Percentiles rank a stretch among this genome's conserved stretches.
These are phyloP conservation scores for Melipona bicolor DNA, from an alignment of 2,888 invertebrate genomes.

Conservation along the genomic window DNA sequence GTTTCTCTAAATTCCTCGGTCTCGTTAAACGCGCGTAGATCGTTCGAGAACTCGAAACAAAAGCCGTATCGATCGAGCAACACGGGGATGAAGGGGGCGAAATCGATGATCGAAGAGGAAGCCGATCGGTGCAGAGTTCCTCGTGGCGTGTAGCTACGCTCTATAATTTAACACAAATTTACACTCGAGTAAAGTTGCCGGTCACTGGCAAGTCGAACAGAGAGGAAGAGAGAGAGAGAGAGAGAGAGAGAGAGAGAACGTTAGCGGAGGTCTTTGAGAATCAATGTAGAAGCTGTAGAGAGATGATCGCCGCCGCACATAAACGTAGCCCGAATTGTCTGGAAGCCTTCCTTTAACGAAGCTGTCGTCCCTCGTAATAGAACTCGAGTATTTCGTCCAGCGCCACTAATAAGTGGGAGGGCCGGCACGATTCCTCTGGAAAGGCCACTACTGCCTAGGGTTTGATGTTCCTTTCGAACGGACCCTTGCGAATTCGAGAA, in stretches of 20 bases:
- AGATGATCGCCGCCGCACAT: conserved; percentile 57
- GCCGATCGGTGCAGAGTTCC: conserved; percentile 21
- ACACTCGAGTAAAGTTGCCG: conserved; percentile 51
- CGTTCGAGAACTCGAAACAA: too few species aligned
- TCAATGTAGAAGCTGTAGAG: conserved; percentile 50
- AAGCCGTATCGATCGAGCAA: neutral
- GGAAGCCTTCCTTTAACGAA: conserved; percentile 65
- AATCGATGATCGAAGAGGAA: conserved; percentile 22
- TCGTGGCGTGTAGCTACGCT: conserved; percentile 6
- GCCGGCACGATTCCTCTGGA: conserved; percentile 59
- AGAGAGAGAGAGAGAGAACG: conserved; percentile 23
- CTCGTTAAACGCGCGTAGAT: neutral
- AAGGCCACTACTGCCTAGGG: conserved; percentile 56
- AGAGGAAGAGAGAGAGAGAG: too few species aligned
- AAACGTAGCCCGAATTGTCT: conserved; percentile 56
- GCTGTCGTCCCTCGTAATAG: conserved; percentile 64
- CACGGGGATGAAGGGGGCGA: neutral
- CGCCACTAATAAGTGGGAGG: conserved; percentile 66
- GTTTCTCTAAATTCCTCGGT: neutral
- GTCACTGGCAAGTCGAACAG: conserved; percentile 35
- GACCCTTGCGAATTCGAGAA: conserved; percentile 70
- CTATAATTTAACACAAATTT: conserved; percentile 53
- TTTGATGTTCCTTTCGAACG: conserved; percentile 63
- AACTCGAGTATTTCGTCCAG: conserved; percentile 64
- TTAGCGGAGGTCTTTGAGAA: conserved; percentile 52